Base-by-base conservation (phyloP, 2,797 vertebrate species). In the Gallinago stenura region DNA sequence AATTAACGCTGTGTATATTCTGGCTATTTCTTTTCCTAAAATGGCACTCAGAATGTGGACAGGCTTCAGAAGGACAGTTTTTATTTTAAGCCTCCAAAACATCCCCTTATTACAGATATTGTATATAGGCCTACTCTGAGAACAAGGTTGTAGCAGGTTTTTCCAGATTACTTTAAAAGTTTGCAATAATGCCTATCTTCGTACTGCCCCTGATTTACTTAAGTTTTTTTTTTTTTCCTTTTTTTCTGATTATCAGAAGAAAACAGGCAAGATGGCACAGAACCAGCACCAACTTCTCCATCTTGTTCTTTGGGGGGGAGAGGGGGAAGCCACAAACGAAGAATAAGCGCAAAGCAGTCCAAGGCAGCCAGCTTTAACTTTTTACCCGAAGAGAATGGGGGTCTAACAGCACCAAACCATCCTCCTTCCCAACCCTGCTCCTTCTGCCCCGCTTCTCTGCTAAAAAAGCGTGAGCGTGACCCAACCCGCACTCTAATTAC, bases 271-370 rank as follows among this genome's bases (percentile, higher is more conserved):
- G 64, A 80, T 39, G 75, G 71, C 82, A 89, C 84, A 83, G 46
- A 66, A 80, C 50, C 70, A 77, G 24, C 46, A 73, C 43, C 3
- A 9, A 37, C 46, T 65, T 91, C 87, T 94, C 90, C 93, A 93
- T 87, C 85, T 93, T 85, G 58, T 43, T 76, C 78, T 71, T 57
- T 5, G 66, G 61, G 7, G 26, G 24, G 15, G 26, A 11, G 20
- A 12, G 41, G 21, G 21, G 0, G 15, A 78, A 78, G 13, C 31
- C 61, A 48, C 46, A 28, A 53, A 22, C 1, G 0, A 53, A 39
- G 28, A 66, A 48, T 0, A 33, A 57, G 28, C 4, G 1, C 21
- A 8, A 30, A 62, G 77, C 0, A 56, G 12, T n/a, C 75, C 21
- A 8, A 30, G 58, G 77, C 0, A 56, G 12, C 35, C 75, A 48